A percentile compares a stretch with the other conserved stretches of the same genome.
phyloP scores from a whole-genome alignment of 53 echinoderm and acorn worm species.

The Arbacia lixula region DNA sequence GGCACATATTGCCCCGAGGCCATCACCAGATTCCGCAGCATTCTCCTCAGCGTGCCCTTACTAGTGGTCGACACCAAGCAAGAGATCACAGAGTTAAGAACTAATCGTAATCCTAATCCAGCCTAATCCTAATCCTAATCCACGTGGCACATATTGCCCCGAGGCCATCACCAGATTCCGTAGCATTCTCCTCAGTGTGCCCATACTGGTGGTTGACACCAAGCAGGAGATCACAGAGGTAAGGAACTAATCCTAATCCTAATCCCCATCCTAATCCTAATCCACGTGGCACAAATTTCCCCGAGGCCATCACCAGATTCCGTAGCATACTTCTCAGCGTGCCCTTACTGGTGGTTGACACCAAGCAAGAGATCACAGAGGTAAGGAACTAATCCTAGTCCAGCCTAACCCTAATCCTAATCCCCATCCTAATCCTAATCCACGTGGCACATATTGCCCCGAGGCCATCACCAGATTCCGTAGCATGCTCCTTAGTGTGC shows the following conservation, averaged over 20 bases:
- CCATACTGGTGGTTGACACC: conserved; percentile 86
- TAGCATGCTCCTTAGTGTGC: conserved; percentile 84
- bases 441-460: too few relatives aligned
- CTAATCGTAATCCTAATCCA: too few relatives aligned
- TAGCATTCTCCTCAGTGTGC: conserved; percentile 76
- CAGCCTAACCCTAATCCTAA: too few relatives aligned
- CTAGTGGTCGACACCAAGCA: conserved; percentile 98
- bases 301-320: conserved; percentile 73
- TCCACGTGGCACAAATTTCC: too few relatives aligned
- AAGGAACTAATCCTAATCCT: too few relatives aligned
- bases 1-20: too few relatives aligned
- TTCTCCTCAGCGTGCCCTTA: conserved; percentile 87
- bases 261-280: too few relatives aligned
- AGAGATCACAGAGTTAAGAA: conserved; percentile 93
- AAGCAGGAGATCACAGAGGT: conserved; percentile 95
- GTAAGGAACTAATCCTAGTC: too few relatives aligned
- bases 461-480: conserved; percentile 84
- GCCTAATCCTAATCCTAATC: too few relatives aligned
- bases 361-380: conserved; percentile 92
- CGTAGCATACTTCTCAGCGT: conserved; percentile 76
- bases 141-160: too few relatives aligned
- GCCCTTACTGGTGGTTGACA: conserved; percentile 86
- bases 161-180: conserved; percentile 76
- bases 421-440: too few relatives aligned
- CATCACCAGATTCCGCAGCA: conserved; percentile 72